phyloP scores from a whole-genome alignment of 2,113 vertebrate species.

The Heloderma charlesbogerti region DNA sequence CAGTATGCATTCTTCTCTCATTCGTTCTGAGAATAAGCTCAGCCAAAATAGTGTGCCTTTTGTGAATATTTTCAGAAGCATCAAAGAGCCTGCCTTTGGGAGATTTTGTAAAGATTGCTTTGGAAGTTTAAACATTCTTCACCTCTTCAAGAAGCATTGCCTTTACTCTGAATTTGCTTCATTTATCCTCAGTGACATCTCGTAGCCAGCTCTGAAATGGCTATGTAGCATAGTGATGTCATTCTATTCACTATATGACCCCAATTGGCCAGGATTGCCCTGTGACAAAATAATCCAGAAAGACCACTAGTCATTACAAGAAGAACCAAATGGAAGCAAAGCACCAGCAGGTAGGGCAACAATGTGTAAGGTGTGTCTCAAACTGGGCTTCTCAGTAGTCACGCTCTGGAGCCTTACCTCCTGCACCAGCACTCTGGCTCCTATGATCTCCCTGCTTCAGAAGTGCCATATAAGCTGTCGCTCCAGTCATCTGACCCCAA shows the following conservation, averaged over 20 bases:
- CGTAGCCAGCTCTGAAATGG: neutral
- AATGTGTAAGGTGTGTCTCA: no score
- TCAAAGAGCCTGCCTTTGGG: neutral
- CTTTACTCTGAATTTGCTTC: no score
- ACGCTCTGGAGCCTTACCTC: no score
- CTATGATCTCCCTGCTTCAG: no score
- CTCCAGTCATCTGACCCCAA: no score
- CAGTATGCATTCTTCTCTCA: no score
- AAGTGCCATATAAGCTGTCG: no score
- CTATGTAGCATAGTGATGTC: neutral
- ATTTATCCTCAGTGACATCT: neutral
- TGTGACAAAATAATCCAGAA: neutral
- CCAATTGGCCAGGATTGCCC: neutral
- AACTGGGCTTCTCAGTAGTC: no score
- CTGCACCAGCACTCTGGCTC: no score
- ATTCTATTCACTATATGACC: neutral
- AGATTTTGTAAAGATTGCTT: neutral
- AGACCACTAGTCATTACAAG: neutral
- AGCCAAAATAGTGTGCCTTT: neutral
- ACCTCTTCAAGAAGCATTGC: neutral
- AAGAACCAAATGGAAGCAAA: neutral
- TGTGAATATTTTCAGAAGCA: neutral
- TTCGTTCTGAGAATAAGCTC: neutral
- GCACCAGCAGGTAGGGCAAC: no score
- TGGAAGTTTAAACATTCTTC: neutral